phyloP scores from a whole-genome alignment of 2,797 vertebrate genomes.

The Poecile montanus region DNA sequence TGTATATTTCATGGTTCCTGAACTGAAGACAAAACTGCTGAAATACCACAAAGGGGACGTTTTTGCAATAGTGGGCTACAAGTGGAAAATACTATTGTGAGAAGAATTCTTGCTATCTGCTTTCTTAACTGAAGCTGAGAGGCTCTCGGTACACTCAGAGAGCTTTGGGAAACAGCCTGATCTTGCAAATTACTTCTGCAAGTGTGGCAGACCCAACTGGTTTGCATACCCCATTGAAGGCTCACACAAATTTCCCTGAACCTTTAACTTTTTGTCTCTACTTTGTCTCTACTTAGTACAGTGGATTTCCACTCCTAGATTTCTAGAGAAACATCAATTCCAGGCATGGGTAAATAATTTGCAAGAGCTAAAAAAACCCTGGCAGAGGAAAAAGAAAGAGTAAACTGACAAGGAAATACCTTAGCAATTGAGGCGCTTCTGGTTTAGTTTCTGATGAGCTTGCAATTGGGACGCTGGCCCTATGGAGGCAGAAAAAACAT shows the following conservation, averaged over 20 bases:
- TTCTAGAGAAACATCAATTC: background rate
- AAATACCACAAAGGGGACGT: background rate
- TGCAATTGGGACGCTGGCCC: background rate
- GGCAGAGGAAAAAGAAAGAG: background rate
- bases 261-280: background rate
- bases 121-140: background rate
- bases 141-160: background rate
- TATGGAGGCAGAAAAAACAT: background rate
- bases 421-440: background rate
- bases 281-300: background rate
- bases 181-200: background rate
- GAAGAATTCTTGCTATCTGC: slow-evolving; percentile 23
- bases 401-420: background rate
- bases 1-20: background rate
- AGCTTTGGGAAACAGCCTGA: background rate
- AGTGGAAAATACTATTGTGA: background rate
- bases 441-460: background rate
- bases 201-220: background rate
- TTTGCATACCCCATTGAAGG: background rate
- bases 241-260: background rate
- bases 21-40: background rate
- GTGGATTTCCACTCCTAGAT: background rate
- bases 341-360: background rate
- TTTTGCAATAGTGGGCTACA: background rate
- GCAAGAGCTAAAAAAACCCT: background rate